Evolutionary conservation across 2,113 vertebrate species (phyloP), one percentile per base, ranked within the genome.

Genomic region (Caranx ignobilis): DNA sequence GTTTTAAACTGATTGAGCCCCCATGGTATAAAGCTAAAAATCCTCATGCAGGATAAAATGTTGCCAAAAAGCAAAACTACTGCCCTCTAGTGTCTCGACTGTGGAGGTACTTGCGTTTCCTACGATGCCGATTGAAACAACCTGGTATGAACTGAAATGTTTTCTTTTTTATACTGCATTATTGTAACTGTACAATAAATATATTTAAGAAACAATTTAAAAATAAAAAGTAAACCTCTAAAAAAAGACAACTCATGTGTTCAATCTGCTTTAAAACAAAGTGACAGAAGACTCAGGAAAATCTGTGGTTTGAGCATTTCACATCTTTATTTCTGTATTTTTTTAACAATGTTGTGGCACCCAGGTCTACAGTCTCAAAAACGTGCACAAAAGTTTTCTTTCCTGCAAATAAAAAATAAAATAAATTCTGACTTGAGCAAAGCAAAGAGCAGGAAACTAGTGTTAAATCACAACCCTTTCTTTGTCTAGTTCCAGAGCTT

Each of bases 351-450:
- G 89, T 91, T 92, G 94, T 94, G 94, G 94, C 94, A 96, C 93
- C 92, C 93, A 94, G 92, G 88, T 94, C 94, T 95, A 95, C 94
- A 95, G 93, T 95, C 91, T 94, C 92, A 94, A 93, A 94, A 94
- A 95, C 91, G 93, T 95, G 95, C 94, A 95, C 93, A 95, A 94
- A 94, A 87, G 86, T 87, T 82, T 85, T 90, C 86, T 92, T 90
- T 93, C 93, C 91, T 93, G 94, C 89, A 94, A 94, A 94, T 92
- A 92, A 94, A 92, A 91, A 94, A 91, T 83, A 88, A 93, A 90
- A 92, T 88, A 92, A 91, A 89, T 91, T 92, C 90, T 88, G 90
- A 93, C 87, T 91, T 76, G 83, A 94, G 93, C 93, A 94, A 94
- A 94, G 91, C 90, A 95, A 94, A 94, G 91, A 94, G 92, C 89